Evolutionary conservation across 2,797 vertebrate genomes (phyloP).

Genomic region (Neosalanx taihuensis): DNA sequence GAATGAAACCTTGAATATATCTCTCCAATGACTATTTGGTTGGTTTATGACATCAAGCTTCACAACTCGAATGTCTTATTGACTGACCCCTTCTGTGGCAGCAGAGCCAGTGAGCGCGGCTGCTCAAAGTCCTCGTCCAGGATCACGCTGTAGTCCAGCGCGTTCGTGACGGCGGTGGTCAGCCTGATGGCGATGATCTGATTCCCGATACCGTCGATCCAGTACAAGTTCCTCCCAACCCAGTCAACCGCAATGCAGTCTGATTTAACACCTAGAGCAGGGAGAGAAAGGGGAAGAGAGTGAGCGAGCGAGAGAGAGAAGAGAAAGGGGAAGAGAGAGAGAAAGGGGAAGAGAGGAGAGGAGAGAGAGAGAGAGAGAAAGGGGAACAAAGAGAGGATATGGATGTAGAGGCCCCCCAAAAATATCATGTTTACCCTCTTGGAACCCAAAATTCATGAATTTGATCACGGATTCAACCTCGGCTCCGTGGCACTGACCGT

Average conservation of each 20-base stretch:
- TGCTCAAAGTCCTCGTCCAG: constrained; percentile 80
- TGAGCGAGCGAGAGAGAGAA: not conserved
- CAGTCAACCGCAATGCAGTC: constrained; percentile 89
- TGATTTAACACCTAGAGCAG: constrained; percentile 75
- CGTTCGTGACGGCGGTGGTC: constrained; percentile 52
- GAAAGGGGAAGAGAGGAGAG: not conserved
- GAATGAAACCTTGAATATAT: too few relatives aligned
- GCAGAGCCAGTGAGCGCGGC: constrained; percentile 80
- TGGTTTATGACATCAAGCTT: not conserved
- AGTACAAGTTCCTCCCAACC: constrained; percentile 89
- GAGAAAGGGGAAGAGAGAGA: not conserved
- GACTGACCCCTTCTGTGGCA: constrained; percentile 82
- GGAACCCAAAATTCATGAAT: not conserved
- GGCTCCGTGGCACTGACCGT: constrained; percentile 69
- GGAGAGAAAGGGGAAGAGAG: not conserved
- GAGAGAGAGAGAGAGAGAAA: too few relatives aligned
- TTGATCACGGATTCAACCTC: not conserved
- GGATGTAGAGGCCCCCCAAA: not conserved
- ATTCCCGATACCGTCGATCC: constrained; percentile 79
- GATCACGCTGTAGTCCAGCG: constrained; percentile 71
- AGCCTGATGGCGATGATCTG: constrained; percentile 78
- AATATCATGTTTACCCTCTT: not conserved
- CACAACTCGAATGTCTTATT: not conserved
- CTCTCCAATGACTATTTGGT: not conserved
- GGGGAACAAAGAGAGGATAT: too few relatives aligned